Evolutionary conservation across 2,888 invertebrate species (phyloP).

Genomic region (Drosophila neotestacea): DNA sequence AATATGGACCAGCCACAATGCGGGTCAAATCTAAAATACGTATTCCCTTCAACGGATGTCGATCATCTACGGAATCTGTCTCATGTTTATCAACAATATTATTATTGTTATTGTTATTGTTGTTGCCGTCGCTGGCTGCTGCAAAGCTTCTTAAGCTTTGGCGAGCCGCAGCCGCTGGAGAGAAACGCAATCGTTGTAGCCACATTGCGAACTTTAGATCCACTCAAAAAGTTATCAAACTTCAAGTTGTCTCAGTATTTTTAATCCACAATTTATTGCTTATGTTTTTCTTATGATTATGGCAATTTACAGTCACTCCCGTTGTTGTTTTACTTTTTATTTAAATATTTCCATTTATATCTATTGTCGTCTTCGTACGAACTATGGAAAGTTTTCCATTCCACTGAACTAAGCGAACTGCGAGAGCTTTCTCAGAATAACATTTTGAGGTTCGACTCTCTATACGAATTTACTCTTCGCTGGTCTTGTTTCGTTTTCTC

Average conservation of each 20-base stretch:
- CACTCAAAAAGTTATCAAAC: neutral
- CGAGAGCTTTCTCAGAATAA: conserved; percentile 42
- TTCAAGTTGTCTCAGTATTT: neutral
- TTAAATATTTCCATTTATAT: neutral
- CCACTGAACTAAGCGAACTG: conserved; percentile 44
- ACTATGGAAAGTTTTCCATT: conserved; percentile 61
- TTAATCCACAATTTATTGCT: conserved; percentile 13
- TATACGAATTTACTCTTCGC: conserved; percentile 19
- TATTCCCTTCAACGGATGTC: conserved; percentile 89
- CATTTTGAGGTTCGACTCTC: neutral
- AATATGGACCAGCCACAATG: conserved; percentile 97
- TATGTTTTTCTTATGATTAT: conserved; percentile 3
- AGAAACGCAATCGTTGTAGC: conserved; percentile 41
- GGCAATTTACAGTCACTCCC: conserved; percentile 25
- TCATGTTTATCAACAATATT: conserved; percentile 19
- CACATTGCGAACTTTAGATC: conserved; percentile 38
- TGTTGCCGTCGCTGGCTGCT: conserved; percentile 27
- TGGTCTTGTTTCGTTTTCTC: conserved; percentile 3
- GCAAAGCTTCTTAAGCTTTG: conserved; percentile 66
- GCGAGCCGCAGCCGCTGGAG: conserved; percentile 28
- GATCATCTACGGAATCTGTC: conserved; percentile 51
- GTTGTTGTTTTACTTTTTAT: conserved; percentile 9
- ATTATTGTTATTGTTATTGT: conserved; percentile 16
- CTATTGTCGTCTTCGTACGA: conserved; percentile 11
- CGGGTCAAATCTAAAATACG: conserved; percentile 92